phyloP scores from a whole-genome alignment of 2,113 vertebrate species.

The Falcunculus frontatus region DNA sequence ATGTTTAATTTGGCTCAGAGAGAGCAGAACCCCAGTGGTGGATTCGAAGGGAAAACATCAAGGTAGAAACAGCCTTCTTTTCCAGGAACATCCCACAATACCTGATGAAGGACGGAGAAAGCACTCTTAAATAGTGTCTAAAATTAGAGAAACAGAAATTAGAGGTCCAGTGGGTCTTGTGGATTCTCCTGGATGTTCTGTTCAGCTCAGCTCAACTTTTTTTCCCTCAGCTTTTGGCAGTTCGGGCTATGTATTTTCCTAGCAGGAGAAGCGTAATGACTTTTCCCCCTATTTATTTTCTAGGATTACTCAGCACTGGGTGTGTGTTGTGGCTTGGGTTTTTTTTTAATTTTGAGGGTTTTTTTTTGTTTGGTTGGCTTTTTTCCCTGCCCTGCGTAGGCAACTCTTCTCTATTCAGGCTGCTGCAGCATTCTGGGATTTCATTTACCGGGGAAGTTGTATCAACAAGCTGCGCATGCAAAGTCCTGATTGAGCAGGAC shows the following conservation, averaged over 20 bases:
- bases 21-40: background rate
- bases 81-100: background rate
- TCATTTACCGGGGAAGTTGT: background rate
- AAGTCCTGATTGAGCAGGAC: background rate
- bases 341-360: background rate
- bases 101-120: background rate
- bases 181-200: background rate
- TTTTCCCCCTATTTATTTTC: background rate
- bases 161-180: background rate
- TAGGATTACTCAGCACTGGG: background rate
- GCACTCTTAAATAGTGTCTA: background rate
- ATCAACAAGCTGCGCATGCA: background rate
- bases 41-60: background rate
- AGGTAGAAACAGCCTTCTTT: background rate
- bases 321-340: background rate
- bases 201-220: background rate
- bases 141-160: background rate
- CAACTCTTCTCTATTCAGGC: background rate
- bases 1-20: background rate
- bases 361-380: no score
- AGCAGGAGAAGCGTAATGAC: background rate
- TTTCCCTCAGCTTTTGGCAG: background rate
- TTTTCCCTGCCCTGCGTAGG: fast-evolving
- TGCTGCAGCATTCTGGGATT: background rate
- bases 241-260: background rate